These are phyloP conservation scores for Myxocyprinus asiaticus DNA, from an alignment of 2,113 vertebrate genomes.

Conservation along the genomic window DNA sequence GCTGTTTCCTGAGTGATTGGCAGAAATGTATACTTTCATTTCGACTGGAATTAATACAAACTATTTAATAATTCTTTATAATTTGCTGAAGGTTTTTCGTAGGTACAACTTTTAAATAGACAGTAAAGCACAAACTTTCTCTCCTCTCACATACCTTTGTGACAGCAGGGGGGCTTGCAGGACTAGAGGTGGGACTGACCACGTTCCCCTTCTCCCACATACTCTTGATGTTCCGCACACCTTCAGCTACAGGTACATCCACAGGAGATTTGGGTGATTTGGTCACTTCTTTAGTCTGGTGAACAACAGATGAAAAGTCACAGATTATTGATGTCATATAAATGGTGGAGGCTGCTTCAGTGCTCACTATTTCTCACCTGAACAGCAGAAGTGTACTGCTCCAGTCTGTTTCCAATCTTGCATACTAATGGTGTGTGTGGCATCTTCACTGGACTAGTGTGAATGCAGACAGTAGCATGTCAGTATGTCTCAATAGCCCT, in stretches of 20 bases:
- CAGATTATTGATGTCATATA: neutral
- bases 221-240: slow-evolving; percentile 91
- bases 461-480: slow-evolving; percentile 1
- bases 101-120: too few relatives aligned
- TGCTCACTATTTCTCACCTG: slow-evolving; percentile 76
- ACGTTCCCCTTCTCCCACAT: slow-evolving; percentile 97
- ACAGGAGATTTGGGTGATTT: slow-evolving; percentile 81
- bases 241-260: slow-evolving; percentile 85
- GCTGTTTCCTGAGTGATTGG: slow-evolving; percentile 80
- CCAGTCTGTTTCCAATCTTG: slow-evolving; percentile 91
- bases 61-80: neutral
- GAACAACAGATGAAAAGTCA: slow-evolving; percentile 20
- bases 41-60: neutral
- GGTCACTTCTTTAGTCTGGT: slow-evolving; percentile 81
- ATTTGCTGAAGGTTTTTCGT: neutral
- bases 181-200: slow-evolving; percentile 65
- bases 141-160: slow-evolving; percentile 79
- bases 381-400: slow-evolving; percentile 90
- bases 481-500: neutral
- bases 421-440: slow-evolving; percentile 85
- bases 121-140: too few relatives aligned
- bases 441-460: slow-evolving; percentile 77
- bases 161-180: slow-evolving; percentile 70
- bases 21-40: neutral
- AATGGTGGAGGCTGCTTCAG: neutral